Percentiles rank a stretch among this genome's conserved stretches.
These are phyloP conservation scores for Idaea dimidiata DNA, from an alignment of 2,888 invertebrate genomes.

Conservation along the genomic window DNA sequence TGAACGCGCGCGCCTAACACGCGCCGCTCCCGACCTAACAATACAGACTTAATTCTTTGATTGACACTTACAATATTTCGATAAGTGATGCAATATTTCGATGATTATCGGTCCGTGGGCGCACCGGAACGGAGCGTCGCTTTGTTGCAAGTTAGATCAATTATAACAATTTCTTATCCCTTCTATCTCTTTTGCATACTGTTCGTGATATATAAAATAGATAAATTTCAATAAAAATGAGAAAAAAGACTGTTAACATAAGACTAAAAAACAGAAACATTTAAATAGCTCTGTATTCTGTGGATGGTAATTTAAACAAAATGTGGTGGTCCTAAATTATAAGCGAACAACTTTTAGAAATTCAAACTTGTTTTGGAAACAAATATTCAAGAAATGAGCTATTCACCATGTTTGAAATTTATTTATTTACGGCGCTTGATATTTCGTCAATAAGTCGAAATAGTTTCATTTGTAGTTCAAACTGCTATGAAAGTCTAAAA, in stretches of 20 bases:
- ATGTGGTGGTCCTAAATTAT: no score
- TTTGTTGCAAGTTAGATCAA: slow-evolving; percentile 37
- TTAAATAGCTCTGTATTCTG: not conserved
- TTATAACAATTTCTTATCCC: slow-evolving; percentile 21
- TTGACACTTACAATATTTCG: slow-evolving; percentile 82
- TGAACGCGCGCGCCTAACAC: slow-evolving; percentile 46
- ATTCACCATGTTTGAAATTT: no score
- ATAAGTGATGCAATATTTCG: slow-evolving; percentile 82
- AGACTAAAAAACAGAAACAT: not conserved
- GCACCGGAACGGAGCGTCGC: slow-evolving; percentile 38
- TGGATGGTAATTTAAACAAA: no score
- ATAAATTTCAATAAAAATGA: not conserved
- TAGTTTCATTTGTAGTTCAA: no score
- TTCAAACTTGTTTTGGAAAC: no score
- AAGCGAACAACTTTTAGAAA: no score
- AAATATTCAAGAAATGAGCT: no score
- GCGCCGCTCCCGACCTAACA: slow-evolving; percentile 65
- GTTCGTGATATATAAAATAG: not conserved
- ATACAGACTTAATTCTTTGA: slow-evolving; percentile 79
- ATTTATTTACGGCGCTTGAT: no score
- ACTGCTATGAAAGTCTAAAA: no score
- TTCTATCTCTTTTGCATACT: not conserved
- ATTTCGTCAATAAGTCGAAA: no score
- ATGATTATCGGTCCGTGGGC: slow-evolving; percentile 69
- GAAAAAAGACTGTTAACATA: no score